Conservation (phyloP, 2,113 vertebrate species). For the Cryptomyrus ogoouensis region DNA sequence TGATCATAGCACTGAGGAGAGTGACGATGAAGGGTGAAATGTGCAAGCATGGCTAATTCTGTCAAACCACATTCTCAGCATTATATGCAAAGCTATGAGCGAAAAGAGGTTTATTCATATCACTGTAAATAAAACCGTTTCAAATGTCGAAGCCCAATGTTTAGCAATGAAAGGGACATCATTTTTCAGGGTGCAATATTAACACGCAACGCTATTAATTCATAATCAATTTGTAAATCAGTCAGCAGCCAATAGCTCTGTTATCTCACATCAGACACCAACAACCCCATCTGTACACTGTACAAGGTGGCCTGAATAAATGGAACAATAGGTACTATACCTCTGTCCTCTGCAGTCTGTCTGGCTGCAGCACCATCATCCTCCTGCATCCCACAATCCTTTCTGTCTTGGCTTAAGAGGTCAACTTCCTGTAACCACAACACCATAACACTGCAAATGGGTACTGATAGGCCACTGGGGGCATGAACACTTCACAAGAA, state of each 20-base stretch:
- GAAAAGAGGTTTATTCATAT: not conserved
- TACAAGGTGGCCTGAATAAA: not conserved
- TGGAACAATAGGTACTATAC: not conserved
- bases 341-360: not conserved
- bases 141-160: not conserved
- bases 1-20: not conserved
- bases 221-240: not conserved
- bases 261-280: not conserved
- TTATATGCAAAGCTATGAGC: not conserved
- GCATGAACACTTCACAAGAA: not conserved
- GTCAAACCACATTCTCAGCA: not conserved
- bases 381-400: not conserved
- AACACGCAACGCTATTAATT: not conserved
- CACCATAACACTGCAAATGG: not conserved
- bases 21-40: not conserved
- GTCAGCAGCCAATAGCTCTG: not conserved
- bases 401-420: not conserved
- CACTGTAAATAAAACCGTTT: not conserved
- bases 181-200: not conserved
- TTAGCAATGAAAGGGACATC: not conserved
- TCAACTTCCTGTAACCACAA: slow-evolving; percentile 1
- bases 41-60: not conserved
- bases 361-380: not conserved
- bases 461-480: not conserved
- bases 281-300: not conserved